Evolutionary conservation across 2,888 invertebrate species (phyloP).

Genomic region (Conomelus anceps): DNA sequence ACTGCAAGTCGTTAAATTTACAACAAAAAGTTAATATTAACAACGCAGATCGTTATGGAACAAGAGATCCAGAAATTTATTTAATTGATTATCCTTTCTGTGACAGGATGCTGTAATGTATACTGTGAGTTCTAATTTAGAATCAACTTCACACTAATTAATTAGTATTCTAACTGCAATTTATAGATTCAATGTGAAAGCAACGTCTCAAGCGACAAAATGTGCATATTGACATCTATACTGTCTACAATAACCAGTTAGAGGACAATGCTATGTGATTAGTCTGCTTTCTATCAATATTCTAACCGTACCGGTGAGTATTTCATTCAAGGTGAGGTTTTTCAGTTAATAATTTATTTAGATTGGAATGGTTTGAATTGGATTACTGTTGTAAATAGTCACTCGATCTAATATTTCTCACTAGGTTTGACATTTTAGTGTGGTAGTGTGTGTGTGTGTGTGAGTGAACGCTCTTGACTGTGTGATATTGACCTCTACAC

Average conservation of each 20-base stretch:
- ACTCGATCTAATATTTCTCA: not conserved
- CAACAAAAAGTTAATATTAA: too few species aligned
- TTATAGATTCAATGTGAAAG: not conserved
- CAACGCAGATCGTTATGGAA: too few species aligned
- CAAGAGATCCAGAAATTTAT: too few species aligned
- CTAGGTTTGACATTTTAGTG: not conserved
- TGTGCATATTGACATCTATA: not conserved
- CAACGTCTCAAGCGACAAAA: not conserved
- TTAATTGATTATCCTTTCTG: too few species aligned
- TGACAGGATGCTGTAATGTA: too few species aligned
- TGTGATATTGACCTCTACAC: not conserved
- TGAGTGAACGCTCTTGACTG: not conserved
- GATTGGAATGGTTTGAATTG: not conserved
- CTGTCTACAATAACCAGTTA: not conserved
- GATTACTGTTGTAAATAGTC: not conserved
- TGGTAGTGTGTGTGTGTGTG: not conserved
- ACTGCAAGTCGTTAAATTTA: too few species aligned
- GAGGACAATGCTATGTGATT: not conserved
- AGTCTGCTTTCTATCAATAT: not conserved
- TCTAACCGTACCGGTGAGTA: not conserved
- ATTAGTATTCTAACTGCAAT: not conserved
- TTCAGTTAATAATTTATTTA: not conserved
- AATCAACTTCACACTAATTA: too few species aligned
- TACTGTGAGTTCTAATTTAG: too few species aligned
- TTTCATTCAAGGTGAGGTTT: not conserved